Evolutionary conservation across 2,888 invertebrate genomes (phyloP).

Genomic region (Monochamus alternatus): DNA sequence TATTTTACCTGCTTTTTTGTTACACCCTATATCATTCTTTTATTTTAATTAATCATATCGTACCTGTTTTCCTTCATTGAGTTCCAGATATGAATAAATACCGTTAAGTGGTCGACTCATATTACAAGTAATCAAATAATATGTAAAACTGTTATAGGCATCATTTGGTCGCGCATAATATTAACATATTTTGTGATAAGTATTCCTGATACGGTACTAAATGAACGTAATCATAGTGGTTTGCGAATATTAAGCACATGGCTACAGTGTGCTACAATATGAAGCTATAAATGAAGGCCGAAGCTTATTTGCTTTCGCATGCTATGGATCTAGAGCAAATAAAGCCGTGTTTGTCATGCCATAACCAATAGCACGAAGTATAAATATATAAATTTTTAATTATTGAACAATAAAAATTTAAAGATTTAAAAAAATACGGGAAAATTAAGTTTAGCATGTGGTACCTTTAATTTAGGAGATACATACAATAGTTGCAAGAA

Average conservation of each 20-base stretch:
- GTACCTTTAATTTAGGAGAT: too few species aligned
- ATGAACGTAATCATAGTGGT: constrained; percentile 9
- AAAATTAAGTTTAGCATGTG: too few species aligned
- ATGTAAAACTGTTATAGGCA: background rate
- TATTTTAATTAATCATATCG: too few species aligned
- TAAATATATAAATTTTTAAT: too few species aligned
- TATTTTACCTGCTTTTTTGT: too few species aligned
- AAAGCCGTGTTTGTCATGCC: background rate
- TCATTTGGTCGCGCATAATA: background rate
- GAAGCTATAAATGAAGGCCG: background rate
- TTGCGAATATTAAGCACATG: constrained; percentile 10
- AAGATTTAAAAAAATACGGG: too few species aligned
- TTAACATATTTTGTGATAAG: constrained; percentile 8
- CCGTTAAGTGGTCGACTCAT: background rate
- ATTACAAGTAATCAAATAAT: background rate
- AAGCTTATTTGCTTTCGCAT: background rate
- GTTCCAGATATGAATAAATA: background rate
- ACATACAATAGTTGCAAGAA: too few species aligned
- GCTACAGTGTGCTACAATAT: background rate
- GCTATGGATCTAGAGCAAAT: background rate
- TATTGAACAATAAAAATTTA: too few species aligned
- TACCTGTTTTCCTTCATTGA: too few species aligned
- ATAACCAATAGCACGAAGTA: too few species aligned
- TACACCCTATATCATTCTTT: too few species aligned
- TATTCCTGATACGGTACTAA: constrained; percentile 8